These are phyloP conservation scores for Tetraneura akinire DNA, from an alignment of 1,140 invertebrate species.

Conservation along the genomic window DNA sequence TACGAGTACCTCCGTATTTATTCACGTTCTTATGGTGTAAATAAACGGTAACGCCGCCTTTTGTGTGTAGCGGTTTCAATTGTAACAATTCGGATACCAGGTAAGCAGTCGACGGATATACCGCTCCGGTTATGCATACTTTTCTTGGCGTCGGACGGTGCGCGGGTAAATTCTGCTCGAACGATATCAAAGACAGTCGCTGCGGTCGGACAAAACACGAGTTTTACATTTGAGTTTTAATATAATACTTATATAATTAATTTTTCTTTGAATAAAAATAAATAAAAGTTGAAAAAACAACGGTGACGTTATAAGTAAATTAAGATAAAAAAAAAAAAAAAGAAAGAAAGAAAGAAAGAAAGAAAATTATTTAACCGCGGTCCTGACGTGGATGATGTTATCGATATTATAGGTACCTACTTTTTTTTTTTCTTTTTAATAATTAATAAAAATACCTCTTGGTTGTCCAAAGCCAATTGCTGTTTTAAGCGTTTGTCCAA, in stretches of 20 bases:
- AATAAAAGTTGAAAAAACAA: too few relatives aligned
- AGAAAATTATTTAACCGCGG: too few relatives aligned
- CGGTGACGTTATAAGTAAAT: too few relatives aligned
- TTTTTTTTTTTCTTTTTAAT: neutral
- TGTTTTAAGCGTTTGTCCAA: conserved; percentile 4
- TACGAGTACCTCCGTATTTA: neutral
- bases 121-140: conserved; percentile 28
- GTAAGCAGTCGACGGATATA: conserved; percentile 13
- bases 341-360: too few relatives aligned
- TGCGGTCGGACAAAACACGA: neutral
- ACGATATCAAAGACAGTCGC: neutral
- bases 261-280: too few relatives aligned
- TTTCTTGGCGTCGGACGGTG: neutral
- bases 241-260: too few relatives aligned
- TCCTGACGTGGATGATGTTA: too few relatives aligned
- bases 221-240: too few relatives aligned
- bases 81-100: conserved; percentile 26
- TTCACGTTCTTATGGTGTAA: conserved; percentile 8
- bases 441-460: neutral
- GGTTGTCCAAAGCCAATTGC: conserved; percentile 7
- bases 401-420: neutral
- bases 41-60: neutral
- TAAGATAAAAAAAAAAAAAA: too few relatives aligned
- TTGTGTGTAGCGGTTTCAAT: neutral
- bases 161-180: neutral